A percentile compares a stretch with the other conserved stretches of the same genome.
Evolutionary conservation across 2,113 vertebrate species (phyloP).

Genomic region (Microtus pennsylvanicus): DNA sequence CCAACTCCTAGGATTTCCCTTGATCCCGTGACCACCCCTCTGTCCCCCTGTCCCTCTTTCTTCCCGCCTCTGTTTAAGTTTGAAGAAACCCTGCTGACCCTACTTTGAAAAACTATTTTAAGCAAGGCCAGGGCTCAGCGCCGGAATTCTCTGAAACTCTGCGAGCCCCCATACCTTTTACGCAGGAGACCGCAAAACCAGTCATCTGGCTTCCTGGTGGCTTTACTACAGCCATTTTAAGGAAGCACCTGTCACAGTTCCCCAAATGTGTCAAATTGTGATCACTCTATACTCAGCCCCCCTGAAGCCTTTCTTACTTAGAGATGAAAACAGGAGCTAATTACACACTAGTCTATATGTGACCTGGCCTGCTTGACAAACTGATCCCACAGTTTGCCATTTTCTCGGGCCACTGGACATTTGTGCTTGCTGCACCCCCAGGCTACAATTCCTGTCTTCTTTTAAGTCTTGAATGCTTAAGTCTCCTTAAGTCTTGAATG

Average conservation of each 20-base stretch:
- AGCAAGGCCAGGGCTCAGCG: not conserved
- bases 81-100: not conserved
- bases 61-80: not conserved
- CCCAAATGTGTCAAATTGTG: not conserved
- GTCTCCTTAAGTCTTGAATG: not conserved
- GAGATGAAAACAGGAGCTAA: not conserved
- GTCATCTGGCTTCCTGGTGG: not conserved
- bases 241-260: not conserved
- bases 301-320: not conserved
- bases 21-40: not conserved
- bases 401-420: not conserved
- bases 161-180: fast-evolving
- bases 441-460: not conserved
- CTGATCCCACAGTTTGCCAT: too few relatives aligned
- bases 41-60: not conserved
- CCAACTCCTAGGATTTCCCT: not conserved
- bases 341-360: not conserved
- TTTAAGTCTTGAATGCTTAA: not conserved
- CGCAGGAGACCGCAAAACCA: fast-evolving
- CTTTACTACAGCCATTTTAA: not conserved
- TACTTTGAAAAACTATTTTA: not conserved
- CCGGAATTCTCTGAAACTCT: not conserved
- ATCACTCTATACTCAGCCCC: not conserved
- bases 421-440: not conserved
- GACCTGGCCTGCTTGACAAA: too few relatives aligned